Evolutionary conservation across 1,140 invertebrate species (phyloP).

Genomic region (Grapholita molesta): DNA sequence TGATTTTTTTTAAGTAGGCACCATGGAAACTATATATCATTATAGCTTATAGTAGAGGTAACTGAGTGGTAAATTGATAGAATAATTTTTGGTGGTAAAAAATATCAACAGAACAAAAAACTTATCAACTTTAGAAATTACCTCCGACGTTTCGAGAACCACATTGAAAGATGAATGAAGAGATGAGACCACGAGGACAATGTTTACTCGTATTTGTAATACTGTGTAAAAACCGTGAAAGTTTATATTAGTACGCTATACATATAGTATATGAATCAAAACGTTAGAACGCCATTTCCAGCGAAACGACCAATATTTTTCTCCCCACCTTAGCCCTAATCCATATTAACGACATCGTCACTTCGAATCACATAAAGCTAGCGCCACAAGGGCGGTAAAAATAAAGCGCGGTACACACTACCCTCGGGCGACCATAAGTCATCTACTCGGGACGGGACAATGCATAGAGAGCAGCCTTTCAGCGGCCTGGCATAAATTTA

Average conservation of each 20-base stretch:
- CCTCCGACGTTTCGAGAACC: too few species aligned
- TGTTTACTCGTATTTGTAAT: too few species aligned
- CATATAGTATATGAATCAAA: not conserved
- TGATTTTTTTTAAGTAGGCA: too few species aligned
- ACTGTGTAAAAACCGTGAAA: too few species aligned
- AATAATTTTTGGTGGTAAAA: too few species aligned
- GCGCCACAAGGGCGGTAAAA: not conserved
- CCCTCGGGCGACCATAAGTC: slow-evolving; percentile 19
- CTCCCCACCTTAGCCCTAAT: not conserved
- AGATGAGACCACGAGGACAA: too few species aligned
- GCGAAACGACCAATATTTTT: not conserved
- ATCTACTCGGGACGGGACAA: slow-evolving; percentile 14
- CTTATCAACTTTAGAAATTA: too few species aligned
- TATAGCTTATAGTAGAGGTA: too few species aligned
- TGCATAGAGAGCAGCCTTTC: slow-evolving; percentile 18
- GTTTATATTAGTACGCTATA: not conserved
- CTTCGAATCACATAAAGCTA: slow-evolving; percentile 12
- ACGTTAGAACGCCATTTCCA: not conserved
- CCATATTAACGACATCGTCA: slow-evolving; percentile 12
- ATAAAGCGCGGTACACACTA: slow-evolving; percentile 7
- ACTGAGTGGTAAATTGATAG: too few species aligned
- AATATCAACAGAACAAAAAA: too few species aligned
- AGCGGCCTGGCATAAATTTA: slow-evolving; percentile 9
- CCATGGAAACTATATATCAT: too few species aligned
- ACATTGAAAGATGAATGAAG: too few species aligned